These are phyloP conservation scores for Phoenicopterus ruber DNA, from an alignment of 2,113 vertebrate species.

Conservation along the genomic window DNA sequence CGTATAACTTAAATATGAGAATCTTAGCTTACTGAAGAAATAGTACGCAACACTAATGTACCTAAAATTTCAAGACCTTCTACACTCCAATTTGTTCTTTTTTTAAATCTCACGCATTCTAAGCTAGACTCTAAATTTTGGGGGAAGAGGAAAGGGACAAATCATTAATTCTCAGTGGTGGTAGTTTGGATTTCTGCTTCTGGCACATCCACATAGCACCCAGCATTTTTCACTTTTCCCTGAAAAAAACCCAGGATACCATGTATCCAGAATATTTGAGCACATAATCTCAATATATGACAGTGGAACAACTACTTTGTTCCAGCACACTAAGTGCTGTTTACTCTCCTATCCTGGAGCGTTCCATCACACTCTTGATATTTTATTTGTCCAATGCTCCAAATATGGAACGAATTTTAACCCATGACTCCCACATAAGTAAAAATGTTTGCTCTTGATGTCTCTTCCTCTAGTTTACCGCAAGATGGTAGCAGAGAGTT, in stretches of 20 bases:
- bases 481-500: constrained; percentile 10
- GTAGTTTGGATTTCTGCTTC: neutral
- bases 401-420: neutral
- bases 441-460: neutral
- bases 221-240: neutral
- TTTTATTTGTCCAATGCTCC: too few species aligned
- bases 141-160: neutral
- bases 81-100: neutral
- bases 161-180: neutral
- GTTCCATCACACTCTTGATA: neutral
- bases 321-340: neutral
- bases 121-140: neutral
- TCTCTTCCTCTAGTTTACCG: neutral
- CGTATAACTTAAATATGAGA: neutral
- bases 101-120: neutral
- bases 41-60: accelerated
- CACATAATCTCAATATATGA: neutral
- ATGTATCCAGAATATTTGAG: neutral
- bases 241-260: too few species aligned
- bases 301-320: neutral
- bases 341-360: neutral
- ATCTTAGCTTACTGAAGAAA: neutral
- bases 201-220: neutral
- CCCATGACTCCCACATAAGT: accelerated
- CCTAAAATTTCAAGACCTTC: neutral